These are phyloP conservation scores for Callocephalon fimbriatum DNA, from an alignment of 2,113 vertebrate genomes.

Conservation along the genomic window DNA sequence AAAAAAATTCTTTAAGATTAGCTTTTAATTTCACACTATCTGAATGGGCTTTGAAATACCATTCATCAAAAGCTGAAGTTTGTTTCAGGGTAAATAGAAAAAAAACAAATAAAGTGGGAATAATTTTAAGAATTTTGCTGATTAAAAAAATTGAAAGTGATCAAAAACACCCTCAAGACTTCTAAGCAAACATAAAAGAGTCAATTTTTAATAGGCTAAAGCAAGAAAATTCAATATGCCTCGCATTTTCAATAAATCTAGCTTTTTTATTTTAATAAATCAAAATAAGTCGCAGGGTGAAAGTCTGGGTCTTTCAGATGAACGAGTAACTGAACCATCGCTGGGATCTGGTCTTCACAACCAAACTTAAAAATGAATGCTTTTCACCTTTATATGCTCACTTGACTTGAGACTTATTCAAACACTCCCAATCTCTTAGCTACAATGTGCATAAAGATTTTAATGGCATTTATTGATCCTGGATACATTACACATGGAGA, in stretches of 20 bases:
- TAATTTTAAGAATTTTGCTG: neutral
- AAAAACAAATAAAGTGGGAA: neutral
- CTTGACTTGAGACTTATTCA: slow-evolving; percentile 11
- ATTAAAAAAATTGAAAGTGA: neutral
- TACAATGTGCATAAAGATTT: neutral
- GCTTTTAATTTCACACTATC: neutral
- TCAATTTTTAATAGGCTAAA: neutral
- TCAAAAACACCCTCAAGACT: neutral
- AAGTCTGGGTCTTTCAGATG: neutral
- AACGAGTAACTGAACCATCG: neutral
- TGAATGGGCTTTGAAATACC: neutral
- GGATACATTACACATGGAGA: slow-evolving; percentile 16
- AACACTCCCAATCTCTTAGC: neutral
- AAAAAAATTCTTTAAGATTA: neutral
- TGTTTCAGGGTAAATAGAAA: neutral
- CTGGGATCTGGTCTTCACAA: slow-evolving; percentile 2
- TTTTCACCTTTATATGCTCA: neutral
- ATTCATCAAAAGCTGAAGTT: neutral
- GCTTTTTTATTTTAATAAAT: slow-evolving; percentile 5
- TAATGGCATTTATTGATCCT: slow-evolving; percentile 29
- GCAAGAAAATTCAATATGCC: neutral
- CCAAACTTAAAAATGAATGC: neutral
- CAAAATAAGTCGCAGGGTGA: neutral
- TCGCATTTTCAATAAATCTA: neutral
- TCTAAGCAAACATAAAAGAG: neutral